Evolutionary conservation across 2,797 vertebrate genomes (phyloP).

Genomic region (Choloepus didactylus): DNA sequence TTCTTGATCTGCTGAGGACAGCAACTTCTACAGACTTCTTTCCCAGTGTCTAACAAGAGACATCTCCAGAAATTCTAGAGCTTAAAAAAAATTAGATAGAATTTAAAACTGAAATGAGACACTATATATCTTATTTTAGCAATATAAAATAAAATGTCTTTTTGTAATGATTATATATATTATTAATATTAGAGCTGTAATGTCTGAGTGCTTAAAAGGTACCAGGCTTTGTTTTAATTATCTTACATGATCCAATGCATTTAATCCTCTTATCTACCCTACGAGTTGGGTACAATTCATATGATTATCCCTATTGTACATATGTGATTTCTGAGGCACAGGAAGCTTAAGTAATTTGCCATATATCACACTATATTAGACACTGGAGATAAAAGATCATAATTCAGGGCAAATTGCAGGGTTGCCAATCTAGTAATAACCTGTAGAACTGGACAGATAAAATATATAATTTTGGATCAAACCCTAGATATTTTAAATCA

Average conservation of each 20-base stretch:
- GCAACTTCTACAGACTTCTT: neutral
- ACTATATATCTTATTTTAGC: neutral
- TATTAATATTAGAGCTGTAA: neutral
- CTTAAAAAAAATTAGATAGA: neutral
- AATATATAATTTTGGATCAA: neutral
- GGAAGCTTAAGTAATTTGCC: neutral
- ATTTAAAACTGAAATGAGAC: neutral
- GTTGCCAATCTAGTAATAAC: neutral
- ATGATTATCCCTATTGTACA: neutral
- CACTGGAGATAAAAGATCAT: neutral
- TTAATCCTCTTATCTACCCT: neutral
- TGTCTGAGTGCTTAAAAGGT: neutral
- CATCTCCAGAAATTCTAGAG: neutral
- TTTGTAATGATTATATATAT: neutral
- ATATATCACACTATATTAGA: neutral
- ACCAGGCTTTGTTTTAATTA: neutral
- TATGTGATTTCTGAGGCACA: neutral
- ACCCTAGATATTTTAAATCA: neutral
- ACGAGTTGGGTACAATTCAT: neutral
- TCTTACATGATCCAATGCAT: neutral
- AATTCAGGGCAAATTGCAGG: neutral
- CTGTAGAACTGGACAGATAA: neutral
- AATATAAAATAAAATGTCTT: neutral
- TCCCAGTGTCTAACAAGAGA: neutral
- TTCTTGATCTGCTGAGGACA: neutral